Base-by-base conservation (phyloP, 1,140 invertebrate genomes). In the Anastatus disparis region DNA sequence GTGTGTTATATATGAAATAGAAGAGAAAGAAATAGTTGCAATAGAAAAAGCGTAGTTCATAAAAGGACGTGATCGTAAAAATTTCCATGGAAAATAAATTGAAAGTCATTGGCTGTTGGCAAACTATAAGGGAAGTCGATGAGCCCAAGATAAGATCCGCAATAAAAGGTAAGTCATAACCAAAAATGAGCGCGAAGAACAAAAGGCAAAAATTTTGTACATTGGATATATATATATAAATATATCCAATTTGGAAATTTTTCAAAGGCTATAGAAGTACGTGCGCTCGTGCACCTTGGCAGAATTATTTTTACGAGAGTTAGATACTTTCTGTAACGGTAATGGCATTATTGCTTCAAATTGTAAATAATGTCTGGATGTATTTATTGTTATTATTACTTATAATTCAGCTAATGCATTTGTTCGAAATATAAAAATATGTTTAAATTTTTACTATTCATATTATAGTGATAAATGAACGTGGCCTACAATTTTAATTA, bases 101-200 rank as follows among this genome's bases (percentile, higher is more conserved):
- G 46, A 50, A 50, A 50, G 56, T 61, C 55, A 27, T 42, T 22
- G 55, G 8, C 6, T 15, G 31, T 20, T 13, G 42, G 3, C 12
- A 15, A n/a, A n/a, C 15, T 17, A 15, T 17, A 6, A 3, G n/a
- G 31, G 22, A 3, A 12, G 56, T 29, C 29, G 66, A 59, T 61
- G 56, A 56, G 42, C 3, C 26, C 17, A 1, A 50, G 66, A 68
- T 68, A 68, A 68, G 66, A 8, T 46, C 42, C 53, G 44, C 42
- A 68, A 50, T 50, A 61, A 61, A n/a, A 68, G 42, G 38, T 52
- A 59, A 61, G 56, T 68, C 66, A 40, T 55, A 56, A 66, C 50
- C 38, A 15, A 66, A 56, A 55, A 7, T n/a, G 52, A 44, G 52
- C 24, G 42, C 50, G 63, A 24, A 20, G 50, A 55, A 44, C 24